Base-by-base conservation (phyloP, 2,797 vertebrate genomes). In the Acropternis orthonyx region DNA sequence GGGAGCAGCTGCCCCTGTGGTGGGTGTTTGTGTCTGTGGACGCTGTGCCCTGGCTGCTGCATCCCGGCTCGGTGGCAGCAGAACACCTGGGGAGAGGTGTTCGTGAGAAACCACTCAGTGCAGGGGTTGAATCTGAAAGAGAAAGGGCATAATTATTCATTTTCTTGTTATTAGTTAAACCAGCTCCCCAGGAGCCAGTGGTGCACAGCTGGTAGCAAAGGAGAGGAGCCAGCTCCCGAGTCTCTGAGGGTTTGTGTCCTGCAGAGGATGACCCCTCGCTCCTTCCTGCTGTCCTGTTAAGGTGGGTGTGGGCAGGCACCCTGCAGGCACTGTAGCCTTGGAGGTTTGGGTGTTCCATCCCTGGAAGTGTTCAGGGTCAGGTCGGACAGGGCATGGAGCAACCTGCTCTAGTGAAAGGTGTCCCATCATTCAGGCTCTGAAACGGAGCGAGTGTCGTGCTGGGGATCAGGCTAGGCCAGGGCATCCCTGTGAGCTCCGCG, bases 161-260 rank as follows among this genome's bases (percentile, higher is more conserved):
- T 58, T 67, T 18, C 23, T 41, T 12, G 4, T 19, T 7, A 4
- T 1, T 8, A 18, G 63, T 30, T 19, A 9, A 43, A n/a, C 5
- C 17, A 5, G 0, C 12, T 28, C 24, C 22, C 4, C 63, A 7
- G 81, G 14, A 63, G 44, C 7, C 44, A 1, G 5, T 0, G 5
- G 54, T 15, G 28, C 3, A 1, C 48, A 0, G 14, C 24, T 2
- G 37, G 41, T 3, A 4, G 37, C 24, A 5, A 2, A 17, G 77
- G 30, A 32, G 44, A n/a, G 28, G 65, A 73, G 26, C 17, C 39
- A 5, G 58, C 51, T 48, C 7, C 2, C 0, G 3, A 6, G 39
- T 2, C 30, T 65, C 44, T 7, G 46, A 2, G 14, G 58, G 27
- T 9, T 10, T 2, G 0, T 4, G 63, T 55, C 56, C 28, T 28